phyloP scores from a whole-genome alignment of 2,797 vertebrate genomes.

The Peromyscus nudipes region DNA sequence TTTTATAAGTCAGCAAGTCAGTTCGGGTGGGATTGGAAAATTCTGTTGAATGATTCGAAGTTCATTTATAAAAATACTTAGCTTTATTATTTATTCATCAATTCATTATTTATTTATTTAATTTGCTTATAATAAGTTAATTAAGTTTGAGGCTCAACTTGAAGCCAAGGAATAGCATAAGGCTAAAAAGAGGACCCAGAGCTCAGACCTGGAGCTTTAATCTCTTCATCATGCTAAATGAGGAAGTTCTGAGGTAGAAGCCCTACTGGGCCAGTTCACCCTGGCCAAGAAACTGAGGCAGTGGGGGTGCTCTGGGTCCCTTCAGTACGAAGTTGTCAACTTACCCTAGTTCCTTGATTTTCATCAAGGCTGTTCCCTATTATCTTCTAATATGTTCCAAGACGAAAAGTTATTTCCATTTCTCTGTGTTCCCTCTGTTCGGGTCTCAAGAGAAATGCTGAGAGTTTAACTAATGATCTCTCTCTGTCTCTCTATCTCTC shows the following conservation, averaged over 20 bases:
- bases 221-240: neutral
- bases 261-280: neutral
- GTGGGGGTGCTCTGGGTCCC: neutral
- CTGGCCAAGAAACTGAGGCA: neutral
- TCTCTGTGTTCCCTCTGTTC: neutral
- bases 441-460: neutral
- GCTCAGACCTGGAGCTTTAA: neutral
- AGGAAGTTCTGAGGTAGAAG: neutral
- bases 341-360: neutral
- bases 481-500: neutral
- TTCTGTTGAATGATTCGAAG: neutral
- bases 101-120: neutral
- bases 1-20: neutral
- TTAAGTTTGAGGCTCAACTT: neutral
- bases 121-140: neutral
- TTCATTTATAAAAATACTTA: neutral
- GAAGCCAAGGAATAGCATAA: neutral
- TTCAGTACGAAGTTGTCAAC: neutral
- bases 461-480: neutral
- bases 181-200: neutral
- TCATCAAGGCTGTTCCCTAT: neutral
- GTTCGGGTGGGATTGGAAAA: neutral
- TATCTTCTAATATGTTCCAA: neutral
- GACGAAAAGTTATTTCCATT: neutral
- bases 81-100: neutral